Percentiles rank a stretch among this genome's conserved stretches.
Conservation (phyloP, 2,113 vertebrate species). For the Silurus meridionalis region DNA sequence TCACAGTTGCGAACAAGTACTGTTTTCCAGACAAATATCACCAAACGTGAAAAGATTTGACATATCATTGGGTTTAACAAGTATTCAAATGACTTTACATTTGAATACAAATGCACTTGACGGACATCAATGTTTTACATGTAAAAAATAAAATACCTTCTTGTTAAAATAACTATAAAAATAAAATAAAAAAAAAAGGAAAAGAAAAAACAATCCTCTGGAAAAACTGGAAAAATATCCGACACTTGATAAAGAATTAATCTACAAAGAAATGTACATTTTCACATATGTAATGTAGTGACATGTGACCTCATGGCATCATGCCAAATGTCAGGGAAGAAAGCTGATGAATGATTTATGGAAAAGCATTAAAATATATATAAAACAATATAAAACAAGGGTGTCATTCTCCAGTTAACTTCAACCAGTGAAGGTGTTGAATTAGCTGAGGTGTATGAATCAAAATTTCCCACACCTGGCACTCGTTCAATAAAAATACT, state of each 20-base stretch:
- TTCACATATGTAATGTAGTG: not conserved
- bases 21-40: not conserved
- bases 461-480: not conserved
- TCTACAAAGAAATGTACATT: conserved; percentile 25
- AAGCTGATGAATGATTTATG: not conserved
- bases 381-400: not conserved
- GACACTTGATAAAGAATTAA: not conserved
- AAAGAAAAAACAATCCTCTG: not conserved
- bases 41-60: not conserved
- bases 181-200: conserved; percentile 7
- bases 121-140: not conserved
- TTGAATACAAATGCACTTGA: not conserved
- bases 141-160: not conserved
- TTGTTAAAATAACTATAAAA: not conserved
- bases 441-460: not conserved
- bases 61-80: not conserved
- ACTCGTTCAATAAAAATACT: not conserved
- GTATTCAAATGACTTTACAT: not conserved
- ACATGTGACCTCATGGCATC: not conserved
- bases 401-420: not conserved
- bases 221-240: not conserved
- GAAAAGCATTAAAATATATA: not conserved
- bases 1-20: not conserved
- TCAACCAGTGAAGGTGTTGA: not conserved
- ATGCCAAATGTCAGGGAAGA: not conserved